Percentiles rank a stretch among this genome's conserved stretches.
Conservation (phyloP, 2,888 invertebrate species). For the Acanthosepion esculentum region DNA sequence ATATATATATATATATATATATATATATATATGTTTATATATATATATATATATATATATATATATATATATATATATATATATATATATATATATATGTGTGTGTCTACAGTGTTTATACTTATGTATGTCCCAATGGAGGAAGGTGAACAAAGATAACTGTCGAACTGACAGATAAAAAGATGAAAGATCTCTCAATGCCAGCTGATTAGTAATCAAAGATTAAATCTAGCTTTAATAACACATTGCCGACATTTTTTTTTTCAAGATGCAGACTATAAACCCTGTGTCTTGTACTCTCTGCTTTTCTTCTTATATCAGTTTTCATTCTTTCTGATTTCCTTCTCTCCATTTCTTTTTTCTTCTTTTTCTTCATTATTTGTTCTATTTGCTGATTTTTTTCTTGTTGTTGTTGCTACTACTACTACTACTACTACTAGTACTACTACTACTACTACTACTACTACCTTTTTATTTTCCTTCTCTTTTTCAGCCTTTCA, state of each 20-base stretch:
- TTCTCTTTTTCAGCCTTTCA: no score
- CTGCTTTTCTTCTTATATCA: no score
- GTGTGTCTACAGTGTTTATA: not conserved
- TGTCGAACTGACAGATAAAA: not conserved
- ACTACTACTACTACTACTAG: no score
- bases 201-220: not conserved
- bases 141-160: not conserved
- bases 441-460: no score
- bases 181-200: not conserved
- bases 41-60: not conserved
- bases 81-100: not conserved
- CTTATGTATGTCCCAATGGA: not conserved
- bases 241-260: not conserved
- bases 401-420: no score
- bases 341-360: no score
- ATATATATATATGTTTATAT: not conserved
- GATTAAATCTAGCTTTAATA: conserved; percentile 20
- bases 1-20: not conserved
- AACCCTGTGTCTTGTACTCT: no score
- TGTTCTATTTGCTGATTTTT: no score
- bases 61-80: not conserved
- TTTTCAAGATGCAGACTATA: not conserved
- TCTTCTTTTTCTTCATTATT: no score
- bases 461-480: no score
- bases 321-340: no score